Evolutionary conservation across 2,888 invertebrate genomes (phyloP).

Genomic region (Hemaris fuciformis): DNA sequence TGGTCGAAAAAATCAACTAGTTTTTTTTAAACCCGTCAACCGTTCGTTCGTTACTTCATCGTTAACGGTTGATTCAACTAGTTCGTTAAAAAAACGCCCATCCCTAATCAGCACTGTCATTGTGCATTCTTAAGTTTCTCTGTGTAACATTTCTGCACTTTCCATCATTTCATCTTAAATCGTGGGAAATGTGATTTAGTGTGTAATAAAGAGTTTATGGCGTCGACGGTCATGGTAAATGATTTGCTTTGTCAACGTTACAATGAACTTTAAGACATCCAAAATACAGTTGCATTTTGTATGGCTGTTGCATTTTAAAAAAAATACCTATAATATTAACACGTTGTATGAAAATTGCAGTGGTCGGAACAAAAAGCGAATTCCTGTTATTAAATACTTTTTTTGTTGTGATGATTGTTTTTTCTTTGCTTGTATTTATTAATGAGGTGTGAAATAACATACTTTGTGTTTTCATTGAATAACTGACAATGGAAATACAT

Average conservation of each 20-base stretch:
- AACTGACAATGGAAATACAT: neutral
- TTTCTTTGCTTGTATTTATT: neutral
- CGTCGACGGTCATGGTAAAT: constrained; percentile 10
- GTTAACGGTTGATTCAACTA: no score
- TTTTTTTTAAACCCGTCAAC: no score
- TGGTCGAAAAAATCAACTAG: no score
- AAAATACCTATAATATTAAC: neutral
- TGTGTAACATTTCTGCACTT: constrained; percentile 11
- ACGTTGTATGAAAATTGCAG: neutral
- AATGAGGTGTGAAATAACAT: neutral
- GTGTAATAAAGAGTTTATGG: constrained; percentile 15
- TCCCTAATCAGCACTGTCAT: neutral
- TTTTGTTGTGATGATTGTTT: neutral
- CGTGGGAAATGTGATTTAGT: constrained; percentile 21
- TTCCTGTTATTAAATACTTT: neutral
- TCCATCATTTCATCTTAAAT: constrained; percentile 8
- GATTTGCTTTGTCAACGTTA: neutral
- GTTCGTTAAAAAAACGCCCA: no score
- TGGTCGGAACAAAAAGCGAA: neutral
- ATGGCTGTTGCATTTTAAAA: constrained; percentile 10
- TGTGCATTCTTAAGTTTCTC: constrained; percentile 21
- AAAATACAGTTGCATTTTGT: neutral
- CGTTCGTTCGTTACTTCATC: no score
- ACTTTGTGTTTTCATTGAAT: neutral
- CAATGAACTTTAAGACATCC: constrained; percentile 12